Evolutionary conservation across 2,888 invertebrate genomes (phyloP), one percentile per base, ranked within the genome.

Genomic region (Caenorhabditis sp.): DNA sequence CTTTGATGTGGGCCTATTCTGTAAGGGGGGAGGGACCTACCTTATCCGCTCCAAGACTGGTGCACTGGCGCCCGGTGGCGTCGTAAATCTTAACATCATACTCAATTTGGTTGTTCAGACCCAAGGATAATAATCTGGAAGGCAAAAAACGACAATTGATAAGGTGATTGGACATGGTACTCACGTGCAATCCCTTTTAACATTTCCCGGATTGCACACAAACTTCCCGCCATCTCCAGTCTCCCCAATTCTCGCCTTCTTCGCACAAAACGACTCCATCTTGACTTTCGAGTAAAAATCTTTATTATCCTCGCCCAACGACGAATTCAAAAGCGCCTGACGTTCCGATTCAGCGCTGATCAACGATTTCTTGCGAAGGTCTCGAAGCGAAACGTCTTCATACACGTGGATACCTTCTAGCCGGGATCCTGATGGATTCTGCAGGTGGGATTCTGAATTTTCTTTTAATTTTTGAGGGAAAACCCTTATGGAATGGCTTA

Each of bases 191-290:
- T 79, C 51, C 32, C 37, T 53, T 15, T 22, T 64, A 3, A 67
- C 72, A 37, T 22, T 37, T 20, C 22, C 24, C 55, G 83, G 80
- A 44, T 61, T 65, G 32, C 80, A 81, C 15, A 83, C 80, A 55
- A 69, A 78, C 51, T 83, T 83, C n/a, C 83, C 83, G 6, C 83
- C 83, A 51, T 83, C 83, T 20, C 72, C 80, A 24, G 28, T 47
- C n/a, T 64, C 80, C 26, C 83, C 83, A 15, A 83, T 62, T 37
- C 80, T 64, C 9, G 62, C 40, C 9, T 53, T 72, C 9, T 47
- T 26, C 0, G 44, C 26, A 69, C 83, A 83, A 37, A 32, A 69
- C 1, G 79, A 70, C 35, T 77, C 77, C 37, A 47, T 20, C 20
- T 68, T 76, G 2, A 68, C 55, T 44, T 28, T 55, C 9, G 32